Evolutionary conservation across 23 tunicate species (phyloP).

Genomic region (Halocynthia roretzi): DNA sequence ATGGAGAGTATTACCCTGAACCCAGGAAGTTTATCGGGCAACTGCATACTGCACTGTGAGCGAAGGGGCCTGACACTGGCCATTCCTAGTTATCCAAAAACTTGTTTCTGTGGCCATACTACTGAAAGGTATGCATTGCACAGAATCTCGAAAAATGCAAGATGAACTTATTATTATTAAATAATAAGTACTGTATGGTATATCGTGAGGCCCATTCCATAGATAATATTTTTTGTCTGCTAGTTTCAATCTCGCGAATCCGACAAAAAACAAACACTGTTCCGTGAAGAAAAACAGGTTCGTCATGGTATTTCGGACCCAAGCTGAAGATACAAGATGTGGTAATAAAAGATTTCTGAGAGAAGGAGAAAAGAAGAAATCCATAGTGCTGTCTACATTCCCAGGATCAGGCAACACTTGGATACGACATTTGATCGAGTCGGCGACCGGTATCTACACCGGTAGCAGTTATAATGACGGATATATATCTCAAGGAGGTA

Average conservation of each 20-base stretch:
- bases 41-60: constrained; percentile 18
- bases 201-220: no score
- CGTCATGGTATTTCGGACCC: constrained; percentile 14
- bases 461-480: constrained; percentile 33
- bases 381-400: constrained; percentile 20
- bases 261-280: neutral
- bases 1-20: neutral
- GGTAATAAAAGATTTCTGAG: constrained; percentile 11
- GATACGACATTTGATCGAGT: constrained; percentile 37
- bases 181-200: no score
- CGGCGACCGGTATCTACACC: constrained; percentile 37
- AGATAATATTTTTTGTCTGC: neutral
- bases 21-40: neutral
- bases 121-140: neutral
- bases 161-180: no score
- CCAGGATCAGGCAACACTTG: constrained; percentile 57
- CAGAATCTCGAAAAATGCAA: no score
- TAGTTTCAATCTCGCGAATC: constrained; percentile 3
- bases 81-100: neutral
- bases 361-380: neutral
- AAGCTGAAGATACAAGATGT: constrained; percentile 24
- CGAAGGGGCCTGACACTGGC: constrained; percentile 4
- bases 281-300: neutral
- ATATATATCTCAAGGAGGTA: constrained; percentile 18
- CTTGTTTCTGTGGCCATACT: constrained; percentile 23